Evolutionary conservation across 1,140 invertebrate species (phyloP).

Genomic region (Mactra quadrangularis): DNA sequence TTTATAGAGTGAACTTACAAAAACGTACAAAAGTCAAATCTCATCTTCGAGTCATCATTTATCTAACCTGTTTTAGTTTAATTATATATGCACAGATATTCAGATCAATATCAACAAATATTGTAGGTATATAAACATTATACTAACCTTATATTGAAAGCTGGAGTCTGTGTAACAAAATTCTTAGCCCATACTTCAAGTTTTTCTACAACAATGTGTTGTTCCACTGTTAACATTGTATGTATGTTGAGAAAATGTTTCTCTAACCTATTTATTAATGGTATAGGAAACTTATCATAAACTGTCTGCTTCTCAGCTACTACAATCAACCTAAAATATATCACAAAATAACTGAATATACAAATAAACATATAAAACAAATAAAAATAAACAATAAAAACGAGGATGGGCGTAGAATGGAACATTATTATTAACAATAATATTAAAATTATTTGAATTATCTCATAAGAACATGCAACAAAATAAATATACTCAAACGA

Average conservation of each 20-base stretch:
- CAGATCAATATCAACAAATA: not conserved
- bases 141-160: not conserved
- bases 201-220: slow-evolving; percentile 62
- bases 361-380: too few species aligned
- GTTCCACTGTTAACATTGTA: slow-evolving; percentile 70
- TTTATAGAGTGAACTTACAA: too few species aligned
- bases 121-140: not conserved
- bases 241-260: slow-evolving; percentile 77
- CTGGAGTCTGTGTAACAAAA: slow-evolving; percentile 52
- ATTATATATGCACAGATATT: not conserved
- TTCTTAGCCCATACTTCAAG: slow-evolving; percentile 72
- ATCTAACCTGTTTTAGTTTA: too few species aligned
- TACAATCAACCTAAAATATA: slow-evolving; percentile 76
- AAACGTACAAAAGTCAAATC: too few species aligned
- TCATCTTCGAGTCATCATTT: not conserved
- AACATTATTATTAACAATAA: too few species aligned
- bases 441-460: too few species aligned
- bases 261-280: slow-evolving; percentile 79
- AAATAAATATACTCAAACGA: too few species aligned
- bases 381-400: too few species aligned
- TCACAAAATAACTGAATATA: too few species aligned
- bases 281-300: slow-evolving; percentile 78
- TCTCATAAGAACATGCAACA: too few species aligned
- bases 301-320: slow-evolving; percentile 76
- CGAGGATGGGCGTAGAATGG: too few species aligned